Base-by-base conservation (phyloP, 2,888 invertebrate species). In the Lasioglossum calceatum region DNA sequence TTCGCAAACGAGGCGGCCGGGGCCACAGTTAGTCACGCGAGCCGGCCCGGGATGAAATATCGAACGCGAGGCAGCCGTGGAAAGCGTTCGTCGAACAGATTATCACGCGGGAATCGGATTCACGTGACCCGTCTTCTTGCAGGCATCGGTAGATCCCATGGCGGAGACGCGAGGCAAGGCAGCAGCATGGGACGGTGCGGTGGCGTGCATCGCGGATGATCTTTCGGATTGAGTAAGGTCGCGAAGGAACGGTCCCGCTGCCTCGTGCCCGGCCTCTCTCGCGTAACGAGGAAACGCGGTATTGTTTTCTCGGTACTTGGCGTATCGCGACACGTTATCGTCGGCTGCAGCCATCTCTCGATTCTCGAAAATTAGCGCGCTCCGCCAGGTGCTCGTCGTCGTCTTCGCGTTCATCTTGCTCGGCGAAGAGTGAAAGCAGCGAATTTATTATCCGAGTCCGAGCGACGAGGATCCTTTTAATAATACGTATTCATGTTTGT, bases 11-110 rank as follows among this genome's bases (percentile, higher is more conserved):
- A 74, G 78, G 79, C 74, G 86, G 73, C 78, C 61, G 78, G 16
- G 74, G 67, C 36, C 54, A 36, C 79, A 4, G 70, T 70, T 71
- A 84, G 87, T 87, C 87, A 87, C 87, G 87, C 87, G 87, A 87
- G 79, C 79, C 42, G 70, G 47, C 47, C 73, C 39, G 47, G 77
- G 81, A 87, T 87, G 84, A 87, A 87, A 87, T 87, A 87, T 87
- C 87, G 87, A 87, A 84, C 81, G n/a, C 72, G 36, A 50, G 50
- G 50, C 81, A 61, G 76, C 74, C 87, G 87, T 73, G 86, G 86
- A 87, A 81, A 86, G 77, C 87, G 87, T 79, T 87, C 87, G 71
- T 84, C 84, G 79, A 82, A 87, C 77, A 67, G 87, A 87, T 87
- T 87, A 87, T 87, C 87, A 75, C 78, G 77, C 54, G 50, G 81